A percentile compares a stretch with the other conserved stretches of the same genome.
Evolutionary conservation across 2,888 invertebrate genomes (phyloP).

Genomic region (Hipparchia sbordonii): DNA sequence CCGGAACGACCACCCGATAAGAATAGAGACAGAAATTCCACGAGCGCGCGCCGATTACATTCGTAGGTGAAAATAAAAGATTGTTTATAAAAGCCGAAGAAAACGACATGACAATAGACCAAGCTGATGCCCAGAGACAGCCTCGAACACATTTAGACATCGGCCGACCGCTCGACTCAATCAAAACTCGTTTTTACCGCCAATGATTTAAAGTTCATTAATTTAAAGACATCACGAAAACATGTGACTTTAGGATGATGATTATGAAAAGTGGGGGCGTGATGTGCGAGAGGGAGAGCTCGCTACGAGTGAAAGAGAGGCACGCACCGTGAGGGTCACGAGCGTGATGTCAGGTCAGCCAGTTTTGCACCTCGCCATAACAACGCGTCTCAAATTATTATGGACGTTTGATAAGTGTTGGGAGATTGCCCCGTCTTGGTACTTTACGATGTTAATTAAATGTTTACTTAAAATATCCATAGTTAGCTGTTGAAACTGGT

Average conservation of each 20-base stretch:
- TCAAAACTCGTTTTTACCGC: conserved; percentile 73
- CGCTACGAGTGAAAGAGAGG: conserved; percentile 60
- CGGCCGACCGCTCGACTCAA: conserved; percentile 45
- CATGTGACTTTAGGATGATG: conserved; percentile 79
- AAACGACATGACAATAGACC: conserved; percentile 80
- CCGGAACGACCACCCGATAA: conserved; percentile 78
- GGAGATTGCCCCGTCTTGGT: conserved; percentile 78
- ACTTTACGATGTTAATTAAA: conserved; percentile 81
- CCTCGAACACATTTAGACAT: conserved; percentile 47
- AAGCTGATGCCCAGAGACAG: conserved; percentile 65
- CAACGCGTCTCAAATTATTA: conserved; percentile 84
- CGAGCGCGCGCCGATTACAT: conserved; percentile 78
- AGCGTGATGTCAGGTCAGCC: conserved; percentile 84
- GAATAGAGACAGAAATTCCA: conserved; percentile 76
- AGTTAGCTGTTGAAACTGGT: conserved; percentile 43
- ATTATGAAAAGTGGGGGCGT: conserved; percentile 81
- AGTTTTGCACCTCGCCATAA: conserved; percentile 84
- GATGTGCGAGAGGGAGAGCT: conserved; percentile 71
- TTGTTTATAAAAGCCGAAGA: conserved; percentile 79
- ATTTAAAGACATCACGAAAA: conserved; percentile 70
- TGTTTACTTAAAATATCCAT: conserved; percentile 62
- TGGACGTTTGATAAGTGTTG: conserved; percentile 82
- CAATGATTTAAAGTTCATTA: conserved; percentile 78
- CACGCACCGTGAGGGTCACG: conserved; percentile 73
- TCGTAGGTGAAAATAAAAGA: conserved; percentile 81